Percentiles rank a stretch among this genome's conserved stretches.
Evolutionary conservation across 2,888 invertebrate genomes (phyloP).

Genomic region (Mythimna pallens): DNA sequence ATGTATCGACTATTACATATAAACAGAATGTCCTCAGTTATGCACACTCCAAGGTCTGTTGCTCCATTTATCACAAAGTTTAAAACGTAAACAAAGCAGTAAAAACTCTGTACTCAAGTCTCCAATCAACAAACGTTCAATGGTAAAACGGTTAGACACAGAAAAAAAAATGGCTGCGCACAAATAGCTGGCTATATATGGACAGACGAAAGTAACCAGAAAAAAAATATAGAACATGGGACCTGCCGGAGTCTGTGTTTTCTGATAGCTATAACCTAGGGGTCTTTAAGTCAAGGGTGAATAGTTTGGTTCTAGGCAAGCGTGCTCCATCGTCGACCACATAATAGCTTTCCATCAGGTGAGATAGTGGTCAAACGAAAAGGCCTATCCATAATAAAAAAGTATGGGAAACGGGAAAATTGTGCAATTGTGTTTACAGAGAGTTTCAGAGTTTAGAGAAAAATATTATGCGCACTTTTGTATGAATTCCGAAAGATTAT

Average conservation of each 20-base stretch:
- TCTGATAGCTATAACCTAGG: no score
- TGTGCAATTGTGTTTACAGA: conserved; percentile 3
- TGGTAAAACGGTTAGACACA: conserved; percentile 33
- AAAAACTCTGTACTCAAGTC: conserved; percentile 26
- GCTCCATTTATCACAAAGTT: conserved; percentile 48
- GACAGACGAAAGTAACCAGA: not conserved
- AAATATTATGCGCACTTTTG: conserved; percentile 3
- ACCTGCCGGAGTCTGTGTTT: no score
- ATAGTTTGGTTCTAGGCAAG: no score
- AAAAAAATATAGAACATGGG: conserved; percentile 6
- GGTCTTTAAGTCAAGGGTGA: no score
- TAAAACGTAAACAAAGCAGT: conserved; percentile 50
- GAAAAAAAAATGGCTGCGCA: not conserved
- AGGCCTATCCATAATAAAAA: no score
- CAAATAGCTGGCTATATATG: conserved; percentile 13
- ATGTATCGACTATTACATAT: conserved; percentile 43
- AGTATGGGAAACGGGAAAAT: conserved; percentile 16
- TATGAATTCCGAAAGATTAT: not conserved
- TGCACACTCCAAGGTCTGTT: conserved; percentile 45
- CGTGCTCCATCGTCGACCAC: no score
- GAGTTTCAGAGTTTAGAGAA: conserved; percentile 17
- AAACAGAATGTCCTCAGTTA: conserved; percentile 37
- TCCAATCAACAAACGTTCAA: conserved; percentile 12
- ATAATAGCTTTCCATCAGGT: no score
- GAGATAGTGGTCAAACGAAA: no score